Base-by-base conservation (phyloP, 2,888 invertebrate genomes). In the Acrobasis suavella region DNA sequence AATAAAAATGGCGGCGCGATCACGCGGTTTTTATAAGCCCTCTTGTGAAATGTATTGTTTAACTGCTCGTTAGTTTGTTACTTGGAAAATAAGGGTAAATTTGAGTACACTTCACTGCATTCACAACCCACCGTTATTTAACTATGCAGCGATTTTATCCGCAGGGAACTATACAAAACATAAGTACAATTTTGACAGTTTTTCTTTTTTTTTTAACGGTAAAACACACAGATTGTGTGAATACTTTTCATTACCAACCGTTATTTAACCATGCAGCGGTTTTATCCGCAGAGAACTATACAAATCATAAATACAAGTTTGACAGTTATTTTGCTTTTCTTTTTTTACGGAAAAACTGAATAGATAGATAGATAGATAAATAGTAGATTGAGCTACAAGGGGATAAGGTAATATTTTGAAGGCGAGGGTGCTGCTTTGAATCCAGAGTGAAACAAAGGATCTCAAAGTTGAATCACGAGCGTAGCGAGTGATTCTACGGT, bases 61-160 rank as follows among this genome's bases (percentile, higher is more conserved):
- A 14, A 46, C 46, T 46, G n/a, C 14, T n/a, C 46, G 14, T 14
- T n/a, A 46, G 6, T 46, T 46, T 46, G 10, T 46, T 14, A 46
- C 46, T n/a, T n/a, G 14, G 12, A 46, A 46, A n/a, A 46, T 46
- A 51, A 22, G 37, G 37, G 38, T 39, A 39, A 16, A 39, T 39
- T 39, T 55, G 39, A 38, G 37, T 10, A 54, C 38, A 38, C 38
- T 16, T 54, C 9, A 55, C 16, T 39, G 39, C 55, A 55, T 39
- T 55, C 6, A n/a, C 9, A 39, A 10, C 15, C 8, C 1, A 39
- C 32, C 5, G 46, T 46, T 14, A 12, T 37, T 15, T 39, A 39
- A 39, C 16, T 16, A 16, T 14, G 52, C 12, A 7, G 39, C 1
- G 12, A 12, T 39, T 16, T 39, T 38, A 55, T 55, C 39, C 16